These are phyloP conservation scores for Synodontis membranacea DNA, from an alignment of 2,113 vertebrate species.

Conservation along the genomic window DNA sequence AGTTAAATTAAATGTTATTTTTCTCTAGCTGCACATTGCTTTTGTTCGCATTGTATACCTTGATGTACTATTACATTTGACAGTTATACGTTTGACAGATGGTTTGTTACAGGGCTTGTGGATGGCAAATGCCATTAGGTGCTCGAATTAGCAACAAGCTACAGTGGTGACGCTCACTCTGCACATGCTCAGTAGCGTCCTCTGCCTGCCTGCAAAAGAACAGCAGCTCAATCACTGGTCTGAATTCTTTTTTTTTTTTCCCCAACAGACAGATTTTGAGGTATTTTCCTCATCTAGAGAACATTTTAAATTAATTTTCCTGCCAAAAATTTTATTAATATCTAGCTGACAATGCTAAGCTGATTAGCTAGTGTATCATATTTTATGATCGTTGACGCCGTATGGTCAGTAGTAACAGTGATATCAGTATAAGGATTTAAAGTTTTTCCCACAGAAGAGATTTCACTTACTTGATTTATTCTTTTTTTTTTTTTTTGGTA, in stretches of 20 bases:
- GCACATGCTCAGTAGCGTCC: slow-evolving; percentile 7
- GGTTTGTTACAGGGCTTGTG: too few species aligned
- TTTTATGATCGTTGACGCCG: background rate
- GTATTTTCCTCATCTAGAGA: background rate
- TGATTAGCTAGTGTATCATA: background rate
- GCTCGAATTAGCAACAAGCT: slow-evolving; percentile 6
- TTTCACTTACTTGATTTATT: background rate
- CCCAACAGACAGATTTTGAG: background rate
- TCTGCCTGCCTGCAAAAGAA: background rate
- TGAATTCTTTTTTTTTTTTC: background rate
- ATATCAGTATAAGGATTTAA: background rate
- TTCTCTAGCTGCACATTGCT: too few species aligned
- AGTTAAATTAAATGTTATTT: background rate
- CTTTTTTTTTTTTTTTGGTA: background rate
- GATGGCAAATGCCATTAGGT: background rate
- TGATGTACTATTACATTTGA: too few species aligned
- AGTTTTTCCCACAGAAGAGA: background rate
- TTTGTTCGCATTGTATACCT: too few species aligned
- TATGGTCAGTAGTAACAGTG: background rate
- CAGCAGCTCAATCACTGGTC: background rate
- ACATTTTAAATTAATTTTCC: background rate
- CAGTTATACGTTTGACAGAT: too few species aligned
- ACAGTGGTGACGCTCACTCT: background rate
- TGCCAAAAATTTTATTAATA: background rate
- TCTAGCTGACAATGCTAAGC: background rate